Percentiles rank a stretch among this genome's conserved stretches.
Conservation (phyloP, 2,113 vertebrate genomes). For the Penelope pileata region DNA sequence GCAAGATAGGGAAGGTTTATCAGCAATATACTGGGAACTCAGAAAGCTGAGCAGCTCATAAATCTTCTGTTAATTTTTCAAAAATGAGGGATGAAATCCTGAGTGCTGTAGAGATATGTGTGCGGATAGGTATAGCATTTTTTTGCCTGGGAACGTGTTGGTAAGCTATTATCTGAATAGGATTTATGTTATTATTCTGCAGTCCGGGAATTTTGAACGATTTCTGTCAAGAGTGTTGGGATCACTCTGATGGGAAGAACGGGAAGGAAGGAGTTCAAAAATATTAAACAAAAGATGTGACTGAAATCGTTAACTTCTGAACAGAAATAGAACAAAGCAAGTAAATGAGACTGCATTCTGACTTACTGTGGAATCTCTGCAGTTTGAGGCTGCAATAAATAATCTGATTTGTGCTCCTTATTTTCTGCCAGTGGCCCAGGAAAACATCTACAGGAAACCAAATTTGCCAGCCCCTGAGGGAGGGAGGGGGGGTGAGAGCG, state of each 20-base stretch:
- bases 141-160: not conserved
- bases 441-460: not conserved
- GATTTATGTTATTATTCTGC: slow-evolving; percentile 13
- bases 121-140: not conserved
- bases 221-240: not conserved
- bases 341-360: not conserved
- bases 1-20: slow-evolving; percentile 47
- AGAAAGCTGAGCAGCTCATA: slow-evolving; percentile 62
- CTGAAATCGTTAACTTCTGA: not conserved
- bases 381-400: not conserved
- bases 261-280: not conserved
- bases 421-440: not conserved
- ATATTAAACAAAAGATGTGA: not conserved
- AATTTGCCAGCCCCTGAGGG: not conserved
- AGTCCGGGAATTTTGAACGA: not conserved
- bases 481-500: not conserved
- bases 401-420: not conserved
- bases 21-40: slow-evolving; percentile 30
- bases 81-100: slow-evolving; percentile 44
- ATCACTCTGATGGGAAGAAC: not conserved
- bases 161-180: slow-evolving; percentile 47
- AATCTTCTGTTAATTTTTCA: slow-evolving; percentile 66
- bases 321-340: not conserved
- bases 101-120: slow-evolving; percentile 15
- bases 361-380: not conserved